These are phyloP conservation scores for Danaus plexippus DNA, from an alignment of 1,140 invertebrate species.

Conservation along the genomic window DNA sequence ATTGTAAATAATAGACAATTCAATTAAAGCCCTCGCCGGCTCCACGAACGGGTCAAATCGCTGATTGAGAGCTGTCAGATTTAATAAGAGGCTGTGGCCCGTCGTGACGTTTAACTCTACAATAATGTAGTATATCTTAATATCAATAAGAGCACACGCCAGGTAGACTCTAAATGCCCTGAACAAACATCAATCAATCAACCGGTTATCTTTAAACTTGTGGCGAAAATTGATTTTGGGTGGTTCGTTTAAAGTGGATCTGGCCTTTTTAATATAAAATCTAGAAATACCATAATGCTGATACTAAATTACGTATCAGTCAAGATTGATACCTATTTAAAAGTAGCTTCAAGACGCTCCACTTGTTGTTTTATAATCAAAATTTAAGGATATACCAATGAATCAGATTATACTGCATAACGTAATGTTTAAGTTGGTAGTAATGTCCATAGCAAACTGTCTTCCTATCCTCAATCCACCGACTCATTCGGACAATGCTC, in stretches of 20 bases:
- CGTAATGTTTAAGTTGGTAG: constrained; percentile 9
- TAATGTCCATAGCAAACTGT: constrained; percentile 24
- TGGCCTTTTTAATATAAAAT: constrained; percentile 1
- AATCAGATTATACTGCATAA: neutral
- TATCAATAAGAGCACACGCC: constrained; percentile 39
- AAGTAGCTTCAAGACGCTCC: too few relatives aligned
- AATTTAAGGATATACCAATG: too few relatives aligned
- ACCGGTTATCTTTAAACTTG: constrained; percentile 39
- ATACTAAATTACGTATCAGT: too few relatives aligned
- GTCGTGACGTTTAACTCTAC: constrained; percentile 45
- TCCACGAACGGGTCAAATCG: constrained; percentile 13
- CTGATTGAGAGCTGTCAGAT: constrained; percentile 20
- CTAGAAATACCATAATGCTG: neutral
- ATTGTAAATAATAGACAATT: constrained; percentile 11
- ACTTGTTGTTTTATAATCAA: too few relatives aligned
- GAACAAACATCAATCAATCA: constrained; percentile 60
- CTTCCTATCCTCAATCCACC: constrained; percentile 9
- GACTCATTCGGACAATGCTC: constrained; percentile 32
- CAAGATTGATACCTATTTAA: too few relatives aligned
- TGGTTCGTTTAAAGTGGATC: constrained; percentile 19
- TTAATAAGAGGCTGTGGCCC: constrained; percentile 18
- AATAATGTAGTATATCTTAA: constrained; percentile 49
- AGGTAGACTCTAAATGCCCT: constrained; percentile 44
- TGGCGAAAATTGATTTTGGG: constrained; percentile 32
- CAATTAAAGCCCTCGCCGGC: constrained; percentile 13